Conservation (phyloP, 1,140 invertebrate genomes). For the Cotesia typhae region DNA sequence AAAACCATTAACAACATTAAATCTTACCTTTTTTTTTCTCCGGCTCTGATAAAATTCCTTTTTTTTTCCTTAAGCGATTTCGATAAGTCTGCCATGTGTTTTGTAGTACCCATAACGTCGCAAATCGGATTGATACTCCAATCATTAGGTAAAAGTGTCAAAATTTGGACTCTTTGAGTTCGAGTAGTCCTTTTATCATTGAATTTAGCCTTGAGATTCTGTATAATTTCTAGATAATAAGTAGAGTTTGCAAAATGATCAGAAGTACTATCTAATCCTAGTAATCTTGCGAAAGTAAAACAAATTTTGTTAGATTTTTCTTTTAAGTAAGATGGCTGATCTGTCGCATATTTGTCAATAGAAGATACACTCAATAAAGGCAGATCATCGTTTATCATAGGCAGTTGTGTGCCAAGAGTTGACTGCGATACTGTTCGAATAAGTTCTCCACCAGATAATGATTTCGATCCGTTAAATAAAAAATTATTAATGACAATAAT, state of each 20-base stretch:
- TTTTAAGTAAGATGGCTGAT: background rate
- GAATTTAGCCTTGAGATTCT: conserved; percentile 25
- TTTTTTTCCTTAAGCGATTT: conserved; percentile 6
- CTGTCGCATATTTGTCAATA: background rate
- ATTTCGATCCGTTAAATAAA: background rate
- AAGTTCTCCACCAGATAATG: background rate
- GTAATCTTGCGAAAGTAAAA: too few species aligned
- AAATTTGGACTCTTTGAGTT: conserved; percentile 17
- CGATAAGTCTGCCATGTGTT: conserved; percentile 13
- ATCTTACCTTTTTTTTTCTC: too few species aligned
- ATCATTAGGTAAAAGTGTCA: conserved; percentile 17
- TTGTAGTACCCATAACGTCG: conserved; percentile 17
- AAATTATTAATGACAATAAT: background rate
- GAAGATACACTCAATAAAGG: background rate
- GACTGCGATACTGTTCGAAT: background rate
- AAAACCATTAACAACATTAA: too few species aligned
- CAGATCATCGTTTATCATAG: background rate
- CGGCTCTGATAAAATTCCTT: too few species aligned
- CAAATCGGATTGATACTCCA: conserved; percentile 25
- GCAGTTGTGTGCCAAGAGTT: background rate
- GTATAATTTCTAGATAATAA: too few species aligned
- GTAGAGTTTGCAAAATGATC: too few species aligned
- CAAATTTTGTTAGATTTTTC: background rate
- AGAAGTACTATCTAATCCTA: too few species aligned
- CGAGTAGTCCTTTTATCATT: background rate